Conservation (phyloP, 1,140 invertebrate genomes). For the Aricia agestis region DNA sequence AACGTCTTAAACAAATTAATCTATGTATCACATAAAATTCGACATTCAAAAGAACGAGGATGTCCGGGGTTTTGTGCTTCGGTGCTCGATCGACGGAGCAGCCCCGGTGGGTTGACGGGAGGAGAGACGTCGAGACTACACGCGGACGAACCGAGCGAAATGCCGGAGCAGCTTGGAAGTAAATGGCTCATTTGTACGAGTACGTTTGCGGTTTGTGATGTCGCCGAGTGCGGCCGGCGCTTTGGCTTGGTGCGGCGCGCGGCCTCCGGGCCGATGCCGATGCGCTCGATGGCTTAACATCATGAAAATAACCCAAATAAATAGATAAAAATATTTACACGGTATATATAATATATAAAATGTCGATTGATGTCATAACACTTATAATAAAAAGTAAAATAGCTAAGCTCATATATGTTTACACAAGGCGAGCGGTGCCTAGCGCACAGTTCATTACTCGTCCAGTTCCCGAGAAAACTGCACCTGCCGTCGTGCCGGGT, state of each 20-base stretch:
- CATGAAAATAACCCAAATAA: conserved; percentile 60
- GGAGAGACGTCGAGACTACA: conserved; percentile 66
- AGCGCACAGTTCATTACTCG: conserved; percentile 58
- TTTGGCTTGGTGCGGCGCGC: conserved; percentile 57
- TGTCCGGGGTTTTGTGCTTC: conserved; percentile 15
- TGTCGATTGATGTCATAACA: conserved; percentile 74
- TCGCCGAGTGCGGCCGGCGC: conserved; percentile 37
- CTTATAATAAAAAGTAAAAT: conserved; percentile 74
- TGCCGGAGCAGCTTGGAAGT: conserved; percentile 71
- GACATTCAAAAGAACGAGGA: conserved; percentile 22
- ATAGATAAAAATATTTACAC: conserved; percentile 71
- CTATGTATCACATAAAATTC: conserved; percentile 31
- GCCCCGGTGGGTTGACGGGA: neutral
- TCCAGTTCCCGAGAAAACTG: conserved; percentile 51
- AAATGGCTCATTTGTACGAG: conserved; percentile 71
- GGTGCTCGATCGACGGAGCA: conserved; percentile 14
- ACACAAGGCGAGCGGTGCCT: conserved; percentile 60
- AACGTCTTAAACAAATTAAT: conserved; percentile 26
- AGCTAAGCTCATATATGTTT: conserved; percentile 74
- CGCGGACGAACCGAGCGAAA: conserved; percentile 70
- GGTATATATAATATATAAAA: conserved; percentile 63
- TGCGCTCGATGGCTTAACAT: conserved; percentile 60
- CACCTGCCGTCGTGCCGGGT: conserved; percentile 69
- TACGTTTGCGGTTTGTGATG: conserved; percentile 69
- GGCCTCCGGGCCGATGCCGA: conserved; percentile 39